phyloP scores from a whole-genome alignment of 2,113 vertebrate species.

The Hemicordylus capensis region DNA sequence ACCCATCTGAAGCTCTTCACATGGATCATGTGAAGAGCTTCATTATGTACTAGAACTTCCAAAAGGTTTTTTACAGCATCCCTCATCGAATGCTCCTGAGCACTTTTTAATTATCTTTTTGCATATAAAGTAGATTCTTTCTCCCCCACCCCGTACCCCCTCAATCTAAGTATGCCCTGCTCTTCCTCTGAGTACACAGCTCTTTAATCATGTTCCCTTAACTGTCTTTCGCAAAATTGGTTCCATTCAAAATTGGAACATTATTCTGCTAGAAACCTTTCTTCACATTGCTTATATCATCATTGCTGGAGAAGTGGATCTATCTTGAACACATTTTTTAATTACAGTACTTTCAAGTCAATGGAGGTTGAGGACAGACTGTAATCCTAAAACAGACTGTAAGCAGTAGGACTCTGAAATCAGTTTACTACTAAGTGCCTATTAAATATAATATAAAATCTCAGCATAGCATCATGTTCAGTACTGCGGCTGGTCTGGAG shows the following conservation, averaged over 20 bases:
- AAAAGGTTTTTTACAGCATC: neutral
- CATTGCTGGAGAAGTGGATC: neutral
- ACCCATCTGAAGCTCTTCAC: too few species aligned
- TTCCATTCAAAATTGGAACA: neutral
- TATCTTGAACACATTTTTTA: neutral
- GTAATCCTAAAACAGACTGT: neutral
- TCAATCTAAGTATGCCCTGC: neutral
- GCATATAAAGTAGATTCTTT: neutral
- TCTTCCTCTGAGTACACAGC: neutral
- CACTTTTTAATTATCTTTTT: neutral
- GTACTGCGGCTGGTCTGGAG: neutral
- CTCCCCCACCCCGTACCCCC: neutral
- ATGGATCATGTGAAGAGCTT: too few species aligned
- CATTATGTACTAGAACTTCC: neutral
- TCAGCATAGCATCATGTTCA: neutral
- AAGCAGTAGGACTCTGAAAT: neutral
- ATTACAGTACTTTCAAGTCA: neutral
- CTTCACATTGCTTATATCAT: neutral
- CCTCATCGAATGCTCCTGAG: neutral
- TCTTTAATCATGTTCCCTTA: neutral
- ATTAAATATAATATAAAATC: neutral
- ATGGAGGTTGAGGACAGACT: neutral
- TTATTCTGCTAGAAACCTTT: neutral
- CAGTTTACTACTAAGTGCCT: neutral
- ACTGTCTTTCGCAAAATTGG: neutral